These are phyloP conservation scores for Ciona savignyi DNA, from an alignment of 23 tunicate genomes.

Conservation along the genomic window DNA sequence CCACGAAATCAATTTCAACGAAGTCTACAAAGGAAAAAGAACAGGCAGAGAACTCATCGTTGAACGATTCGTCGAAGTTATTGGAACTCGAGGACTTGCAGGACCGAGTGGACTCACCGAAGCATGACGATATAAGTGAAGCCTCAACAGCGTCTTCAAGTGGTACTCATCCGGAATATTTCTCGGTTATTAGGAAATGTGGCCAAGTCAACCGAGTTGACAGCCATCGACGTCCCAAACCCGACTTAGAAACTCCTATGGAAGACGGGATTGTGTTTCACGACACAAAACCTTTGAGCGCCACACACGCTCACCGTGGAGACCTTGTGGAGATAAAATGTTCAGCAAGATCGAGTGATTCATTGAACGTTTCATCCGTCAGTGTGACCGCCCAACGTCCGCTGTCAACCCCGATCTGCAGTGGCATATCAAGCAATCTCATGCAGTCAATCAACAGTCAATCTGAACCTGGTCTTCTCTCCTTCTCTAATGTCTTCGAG, in stretches of 20 bases:
- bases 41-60: background rate
- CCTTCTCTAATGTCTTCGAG: constrained; percentile 27
- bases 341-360: background rate
- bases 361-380: background rate
- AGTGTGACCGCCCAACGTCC: background rate
- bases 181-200: constrained; percentile 24
- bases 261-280: too few relatives aligned
- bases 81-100: background rate
- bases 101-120: background rate
- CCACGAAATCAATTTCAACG: background rate
- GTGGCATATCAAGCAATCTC: background rate
- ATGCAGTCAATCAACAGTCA: background rate
- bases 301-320: background rate
- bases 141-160: constrained; percentile 3
- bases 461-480: constrained; percentile 19
- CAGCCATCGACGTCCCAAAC: background rate
- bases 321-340: background rate
- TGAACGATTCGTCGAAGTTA: background rate
- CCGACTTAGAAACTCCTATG: too few relatives aligned
- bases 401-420: background rate
- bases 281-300: too few relatives aligned
- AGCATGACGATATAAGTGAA: background rate
- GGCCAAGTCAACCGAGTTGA: background rate
- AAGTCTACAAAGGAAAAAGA: background rate
- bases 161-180: constrained; percentile 33